Evolutionary conservation across 2,888 invertebrate genomes (phyloP).

Genomic region (Xanthorhoe spadicearia): DNA sequence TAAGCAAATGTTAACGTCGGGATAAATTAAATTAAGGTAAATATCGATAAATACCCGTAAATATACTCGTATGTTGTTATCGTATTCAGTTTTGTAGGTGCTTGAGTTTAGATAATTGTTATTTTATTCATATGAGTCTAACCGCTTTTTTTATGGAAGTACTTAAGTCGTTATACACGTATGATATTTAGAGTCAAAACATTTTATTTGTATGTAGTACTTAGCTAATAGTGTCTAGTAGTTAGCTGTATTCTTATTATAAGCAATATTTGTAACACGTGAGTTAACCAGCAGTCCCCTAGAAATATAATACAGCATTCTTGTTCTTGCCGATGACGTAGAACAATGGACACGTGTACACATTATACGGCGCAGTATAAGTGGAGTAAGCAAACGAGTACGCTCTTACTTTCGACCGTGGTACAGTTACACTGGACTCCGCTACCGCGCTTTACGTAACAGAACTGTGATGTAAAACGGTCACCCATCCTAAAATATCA

Average conservation of each 20-base stretch:
- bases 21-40: too few species aligned
- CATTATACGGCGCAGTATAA: slow-evolving; percentile 51
- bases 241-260: too few species aligned
- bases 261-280: too few species aligned
- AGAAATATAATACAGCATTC: too few species aligned
- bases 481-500: slow-evolving; percentile 2
- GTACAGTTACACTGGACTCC: slow-evolving; percentile 56
- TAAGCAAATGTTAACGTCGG: not conserved
- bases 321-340: slow-evolving; percentile 13
- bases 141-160: not conserved
- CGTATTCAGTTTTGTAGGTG: not conserved
- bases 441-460: slow-evolving; percentile 33
- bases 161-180: too few species aligned
- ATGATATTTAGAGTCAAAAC: too few species aligned
- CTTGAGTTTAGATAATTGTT: not conserved
- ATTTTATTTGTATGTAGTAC: too few species aligned
- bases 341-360: slow-evolving; percentile 37
- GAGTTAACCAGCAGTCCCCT: too few species aligned
- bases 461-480: slow-evolving; percentile 4
- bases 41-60: too few species aligned
- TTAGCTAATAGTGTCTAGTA: too few species aligned
- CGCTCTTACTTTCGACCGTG: slow-evolving; percentile 60
- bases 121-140: not conserved
- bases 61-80: too few species aligned
- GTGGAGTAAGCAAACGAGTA: slow-evolving; percentile 62